Percentiles rank a stretch among this genome's conserved stretches.
These are phyloP conservation scores for Orcinus orca DNA, from an alignment of 2,113 vertebrate genomes.

Conservation along the genomic window DNA sequence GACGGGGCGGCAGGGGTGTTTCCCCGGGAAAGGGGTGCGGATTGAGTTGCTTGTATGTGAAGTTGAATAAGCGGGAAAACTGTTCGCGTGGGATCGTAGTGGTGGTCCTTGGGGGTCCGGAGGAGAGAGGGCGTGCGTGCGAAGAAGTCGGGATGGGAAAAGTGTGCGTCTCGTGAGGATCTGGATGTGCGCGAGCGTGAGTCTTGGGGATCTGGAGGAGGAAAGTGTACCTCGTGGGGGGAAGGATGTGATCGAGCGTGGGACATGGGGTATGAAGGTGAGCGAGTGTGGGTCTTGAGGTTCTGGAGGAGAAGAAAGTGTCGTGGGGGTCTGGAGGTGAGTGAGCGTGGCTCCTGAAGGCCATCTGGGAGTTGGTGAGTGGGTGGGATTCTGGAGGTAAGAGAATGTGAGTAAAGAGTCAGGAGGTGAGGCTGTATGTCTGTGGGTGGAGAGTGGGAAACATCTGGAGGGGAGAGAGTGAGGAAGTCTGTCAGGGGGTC, in stretches of 20 bases:
- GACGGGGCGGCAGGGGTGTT: neutral
- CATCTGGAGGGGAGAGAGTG: neutral
- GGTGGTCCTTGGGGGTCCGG: neutral
- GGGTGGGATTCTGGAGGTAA: neutral
- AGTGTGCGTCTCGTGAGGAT: neutral
- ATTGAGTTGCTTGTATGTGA: too few species aligned
- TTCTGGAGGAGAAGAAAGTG: neutral
- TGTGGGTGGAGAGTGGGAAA: neutral
- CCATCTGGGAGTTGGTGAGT: neutral
- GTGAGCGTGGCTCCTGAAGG: neutral
- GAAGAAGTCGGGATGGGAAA: neutral
- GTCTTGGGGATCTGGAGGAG: neutral
- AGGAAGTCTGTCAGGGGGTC: neutral
- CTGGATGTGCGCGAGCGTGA: neutral
- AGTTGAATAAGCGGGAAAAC: neutral
- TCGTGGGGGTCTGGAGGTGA: neutral
- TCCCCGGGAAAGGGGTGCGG: neutral
- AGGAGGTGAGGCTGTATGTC: neutral
- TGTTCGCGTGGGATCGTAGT: neutral
- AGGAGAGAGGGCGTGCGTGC: neutral
- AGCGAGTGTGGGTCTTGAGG: neutral
- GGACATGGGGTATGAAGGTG: neutral
- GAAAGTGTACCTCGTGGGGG: neutral
- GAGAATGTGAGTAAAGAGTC: neutral
- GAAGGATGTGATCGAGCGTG: neutral